Evolutionary conservation across 2,888 invertebrate genomes (phyloP), one percentile per base, ranked within the genome.

Genomic region (Anaspis maculata): DNA sequence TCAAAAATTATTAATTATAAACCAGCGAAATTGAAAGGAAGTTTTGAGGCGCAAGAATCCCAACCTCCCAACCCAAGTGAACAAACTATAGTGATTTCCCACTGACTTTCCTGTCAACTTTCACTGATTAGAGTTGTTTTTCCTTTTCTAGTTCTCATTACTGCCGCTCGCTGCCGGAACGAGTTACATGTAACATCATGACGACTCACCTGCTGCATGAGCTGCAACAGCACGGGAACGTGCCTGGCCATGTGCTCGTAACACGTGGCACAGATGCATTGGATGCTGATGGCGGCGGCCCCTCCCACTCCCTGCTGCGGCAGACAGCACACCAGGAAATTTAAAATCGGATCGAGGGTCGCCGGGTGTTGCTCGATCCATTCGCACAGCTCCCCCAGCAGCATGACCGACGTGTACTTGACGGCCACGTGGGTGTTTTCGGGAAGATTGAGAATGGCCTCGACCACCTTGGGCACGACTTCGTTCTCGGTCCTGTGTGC

Each of bases 331-430:
- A 90, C 68, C 15, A 92, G 68, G 56, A 83, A 86, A 64, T 88
- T 83, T 37, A 92, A 69, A 27, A 86, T 79, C 9, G 87, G 81
- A 66, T 87, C 86, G 48, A 94, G 66, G 29, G 82, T 79, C 44
- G 79, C 76, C 0, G 88, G 76, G 68, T 95, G 92, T 49, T 76
- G 75, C 56, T 91, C 86, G 32, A 96, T 83, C 96, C 96, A 97
- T 61, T 97, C 96, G 59, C 88, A 83, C 22, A 95, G 71, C 67
- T 95, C 92, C 1, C 92, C 94, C 26, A 95, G 69, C 28, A 95
- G 69, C 47, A 84, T 71, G 35, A 92, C 79, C 48, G 92, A 89
- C 0, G 95, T 95, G 59, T 85, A 81, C 34, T 87, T 75, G 0
- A 97, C 90, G 0, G 90, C 89, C 15, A 87, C 73, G 61, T 96